Percentiles rank a stretch among this genome's conserved stretches.
Conservation (phyloP, 2,113 vertebrate species). For the Steatornis caripensis region DNA sequence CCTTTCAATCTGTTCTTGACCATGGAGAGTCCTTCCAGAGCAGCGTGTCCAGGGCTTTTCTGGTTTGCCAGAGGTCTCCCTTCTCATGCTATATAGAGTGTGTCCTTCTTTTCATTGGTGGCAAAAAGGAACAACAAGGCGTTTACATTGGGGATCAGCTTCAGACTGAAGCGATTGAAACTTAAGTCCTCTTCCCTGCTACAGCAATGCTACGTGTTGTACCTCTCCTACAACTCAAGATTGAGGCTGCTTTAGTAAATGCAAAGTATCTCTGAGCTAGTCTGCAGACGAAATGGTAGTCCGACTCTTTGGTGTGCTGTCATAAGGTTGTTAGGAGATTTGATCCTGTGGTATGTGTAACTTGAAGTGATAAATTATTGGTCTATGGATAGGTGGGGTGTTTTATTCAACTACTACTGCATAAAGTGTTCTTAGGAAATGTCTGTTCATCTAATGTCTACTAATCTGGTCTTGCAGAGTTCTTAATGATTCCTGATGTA, state of each 20-base stretch:
- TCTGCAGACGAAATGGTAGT: not conserved
- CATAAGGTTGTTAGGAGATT: rapidly evolving
- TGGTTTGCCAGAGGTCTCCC: not conserved
- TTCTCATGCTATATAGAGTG: not conserved
- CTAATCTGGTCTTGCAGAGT: not conserved
- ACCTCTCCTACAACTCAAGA: not conserved
- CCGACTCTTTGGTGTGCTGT: rapidly evolving
- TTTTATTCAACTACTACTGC: not conserved
- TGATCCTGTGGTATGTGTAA: no score
- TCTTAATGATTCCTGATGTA: not conserved
- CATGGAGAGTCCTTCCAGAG: not conserved
- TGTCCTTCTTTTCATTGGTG: not conserved
- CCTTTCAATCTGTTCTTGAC: not conserved
- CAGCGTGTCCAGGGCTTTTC: not conserved
- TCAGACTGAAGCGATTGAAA: not conserved
- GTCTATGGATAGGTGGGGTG: not conserved
- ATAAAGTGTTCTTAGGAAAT: not conserved
- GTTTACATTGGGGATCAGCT: not conserved
- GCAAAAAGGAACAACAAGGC: not conserved
- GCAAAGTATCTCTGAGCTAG: not conserved
- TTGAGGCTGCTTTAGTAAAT: not conserved
- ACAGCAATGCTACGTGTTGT: not conserved
- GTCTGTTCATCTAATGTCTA: not conserved
- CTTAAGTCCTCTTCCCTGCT: not conserved
- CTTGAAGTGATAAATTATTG: not conserved